phyloP scores from a whole-genome alignment of 2,113 vertebrate species.

The Ancistrus triradiatus region DNA sequence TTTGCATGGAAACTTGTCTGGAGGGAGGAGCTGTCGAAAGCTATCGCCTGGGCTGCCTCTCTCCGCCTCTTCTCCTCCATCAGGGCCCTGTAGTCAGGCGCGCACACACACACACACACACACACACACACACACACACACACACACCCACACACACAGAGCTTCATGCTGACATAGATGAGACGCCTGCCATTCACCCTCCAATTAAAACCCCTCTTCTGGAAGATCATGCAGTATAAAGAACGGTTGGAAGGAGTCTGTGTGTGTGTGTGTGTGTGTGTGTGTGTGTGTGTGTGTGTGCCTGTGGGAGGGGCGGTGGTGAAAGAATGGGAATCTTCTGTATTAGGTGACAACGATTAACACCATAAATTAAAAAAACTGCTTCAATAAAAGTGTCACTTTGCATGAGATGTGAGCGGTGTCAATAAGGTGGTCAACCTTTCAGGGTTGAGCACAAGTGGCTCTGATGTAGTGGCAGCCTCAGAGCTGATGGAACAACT shows the following conservation, averaged over 20 bases:
- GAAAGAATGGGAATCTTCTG: conserved; percentile 29
- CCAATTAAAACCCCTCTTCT: conserved; percentile 25
- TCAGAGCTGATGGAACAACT: too few species aligned
- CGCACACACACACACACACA: conserved; percentile 58
- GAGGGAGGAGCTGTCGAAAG: conserved; percentile 83
- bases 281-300: too few species aligned
- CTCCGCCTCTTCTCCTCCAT: conserved; percentile 72
- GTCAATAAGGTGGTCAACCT: conserved; percentile 46
- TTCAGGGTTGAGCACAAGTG: conserved; percentile 26
- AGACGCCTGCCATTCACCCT: conserved; percentile 51
- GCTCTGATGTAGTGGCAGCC: conserved; percentile 21
- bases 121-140: conserved; percentile 62
- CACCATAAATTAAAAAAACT: conserved; percentile 48
- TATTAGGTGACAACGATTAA: conserved; percentile 46
- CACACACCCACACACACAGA: conserved; percentile 53
- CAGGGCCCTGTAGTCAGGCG: conserved; percentile 61
- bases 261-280: too few species aligned
- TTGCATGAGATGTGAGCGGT: conserved; percentile 42
- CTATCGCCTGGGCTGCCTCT: conserved; percentile 73
- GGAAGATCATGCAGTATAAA: conserved; percentile 4
- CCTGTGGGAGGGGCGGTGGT: conserved; percentile 14
- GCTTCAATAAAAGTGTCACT: conserved; percentile 50
- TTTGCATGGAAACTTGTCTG: conserved; percentile 79
- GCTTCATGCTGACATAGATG: conserved; percentile 55
- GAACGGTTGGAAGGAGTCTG: not conserved